Base-by-base conservation (phyloP, 1,140 invertebrate genomes). In the Trissolcus basalis region DNA sequence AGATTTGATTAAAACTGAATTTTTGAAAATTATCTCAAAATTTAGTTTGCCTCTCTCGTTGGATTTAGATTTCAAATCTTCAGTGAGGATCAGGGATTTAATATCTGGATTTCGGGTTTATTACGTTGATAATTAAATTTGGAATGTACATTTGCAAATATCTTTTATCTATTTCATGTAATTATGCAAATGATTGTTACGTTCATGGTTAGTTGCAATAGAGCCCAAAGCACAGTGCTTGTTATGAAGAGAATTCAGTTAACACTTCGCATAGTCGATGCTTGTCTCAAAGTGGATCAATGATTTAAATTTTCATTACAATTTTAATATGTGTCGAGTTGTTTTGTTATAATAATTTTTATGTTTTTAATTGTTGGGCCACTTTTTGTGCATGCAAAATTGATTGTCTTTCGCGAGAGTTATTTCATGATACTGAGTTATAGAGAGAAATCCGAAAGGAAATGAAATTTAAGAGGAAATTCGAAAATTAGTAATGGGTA, bases 161-260 rank as follows among this genome's bases (percentile, higher is more conserved):
- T 39, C 41, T 64, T 64, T 64, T 64, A 64, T 64, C 50, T 43
- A 54, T 54, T 54, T 64, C 41, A 54, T 8, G 41, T 64, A 54
- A 64, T 64, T 64, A 64, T 54, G 60, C 50, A 64, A 64, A 64
- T 51, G 36, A 64, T 64, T 64, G 51, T 64, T 64, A 55, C 44
- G 43, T 55, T 16, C 44, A 27, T 33, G 32, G 51, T 14, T 64
- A 48, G 51, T 55, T 64, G 35, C 51, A 55, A 64, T 43, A 48
- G 39, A 64, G 44, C 43, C 33, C 50, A 41, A 64, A 64, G 60
- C 50, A 64, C 54, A 55, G 15, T 33, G 13, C 53, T 33, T 56
- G 44, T 65, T 65, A 53, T 56, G 27, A 65, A 49, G 61, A 43
- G 61, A 49, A 65, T 56, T 65, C 61, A 65, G 51, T 65, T 65